These are phyloP conservation scores for Microctenopoma lineatum DNA, from an alignment of 2,797 vertebrate genomes.

Conservation along the genomic window DNA sequence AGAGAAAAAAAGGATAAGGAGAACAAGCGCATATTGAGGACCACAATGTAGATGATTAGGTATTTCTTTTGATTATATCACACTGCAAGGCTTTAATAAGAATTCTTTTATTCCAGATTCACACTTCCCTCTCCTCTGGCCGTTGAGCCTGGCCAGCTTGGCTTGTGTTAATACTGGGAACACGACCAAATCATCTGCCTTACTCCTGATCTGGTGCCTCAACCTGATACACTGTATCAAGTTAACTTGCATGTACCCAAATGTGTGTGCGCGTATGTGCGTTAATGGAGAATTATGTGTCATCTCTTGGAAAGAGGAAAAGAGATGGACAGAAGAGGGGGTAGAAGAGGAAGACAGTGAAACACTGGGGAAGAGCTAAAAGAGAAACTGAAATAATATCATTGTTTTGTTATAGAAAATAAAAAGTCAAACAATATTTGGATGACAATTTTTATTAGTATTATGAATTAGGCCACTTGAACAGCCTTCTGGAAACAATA, in stretches of 20 bases:
- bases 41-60: neutral
- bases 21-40: constrained; percentile 19
- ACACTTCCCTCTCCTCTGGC: constrained; percentile 29
- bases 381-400: constrained; percentile 12
- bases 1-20: constrained; percentile 10
- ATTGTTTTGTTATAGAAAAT: neutral
- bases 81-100: constrained; percentile 10
- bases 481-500: constrained; percentile 61
- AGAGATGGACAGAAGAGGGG: constrained; percentile 21
- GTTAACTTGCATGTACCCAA: constrained; percentile 57
- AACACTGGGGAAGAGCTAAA: constrained; percentile 7
- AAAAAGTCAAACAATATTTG: neutral
- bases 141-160: constrained; percentile 17
- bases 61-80: constrained; percentile 8
- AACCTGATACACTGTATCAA: constrained; percentile 71
- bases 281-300: constrained; percentile 69
- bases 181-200: constrained; percentile 63
- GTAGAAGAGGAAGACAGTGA: constrained; percentile 28
- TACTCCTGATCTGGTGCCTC: constrained; percentile 66
- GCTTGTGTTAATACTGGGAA: constrained; percentile 55
- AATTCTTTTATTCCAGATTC: constrained; percentile 28
- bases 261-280: constrained; percentile 38
- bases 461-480: constrained; percentile 31
- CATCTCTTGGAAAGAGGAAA: constrained; percentile 65
- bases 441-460: neutral